phyloP scores from a whole-genome alignment of 2,888 invertebrate species.

The Cerceris rybyensis region DNA sequence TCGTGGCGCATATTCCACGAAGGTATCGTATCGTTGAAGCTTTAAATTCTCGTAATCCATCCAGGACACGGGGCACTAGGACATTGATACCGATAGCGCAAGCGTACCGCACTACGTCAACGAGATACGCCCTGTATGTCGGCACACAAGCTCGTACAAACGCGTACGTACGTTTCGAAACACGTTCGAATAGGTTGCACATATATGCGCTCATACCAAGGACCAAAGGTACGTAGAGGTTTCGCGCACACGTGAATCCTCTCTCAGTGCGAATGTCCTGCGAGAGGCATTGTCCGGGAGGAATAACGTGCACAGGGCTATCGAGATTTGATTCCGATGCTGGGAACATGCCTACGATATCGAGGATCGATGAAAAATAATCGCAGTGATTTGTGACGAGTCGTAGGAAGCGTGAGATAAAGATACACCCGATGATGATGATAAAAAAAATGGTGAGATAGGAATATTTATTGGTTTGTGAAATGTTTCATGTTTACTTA shows the following conservation, averaged over 20 bases:
- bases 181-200: background rate
- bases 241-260: slow-evolving; percentile 50
- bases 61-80: slow-evolving; percentile 53
- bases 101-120: slow-evolving; percentile 66
- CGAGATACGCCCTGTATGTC: slow-evolving; percentile 64
- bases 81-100: slow-evolving; percentile 65
- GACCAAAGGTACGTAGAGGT: slow-evolving; percentile 3
- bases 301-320: slow-evolving; percentile 58
- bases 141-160: slow-evolving; percentile 14
- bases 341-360: slow-evolving; percentile 58
- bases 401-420: slow-evolving; percentile 57
- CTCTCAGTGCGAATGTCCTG: slow-evolving; percentile 49
- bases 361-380: slow-evolving; percentile 65
- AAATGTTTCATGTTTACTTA: background rate
- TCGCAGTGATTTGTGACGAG: slow-evolving; percentile 59
- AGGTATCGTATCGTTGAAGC: slow-evolving; percentile 40
- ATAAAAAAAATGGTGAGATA: slow-evolving; percentile 37
- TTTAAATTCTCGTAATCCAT: slow-evolving; percentile 67
- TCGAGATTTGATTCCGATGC: slow-evolving; percentile 66
- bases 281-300: slow-evolving; percentile 62
- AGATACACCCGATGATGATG: slow-evolving; percentile 58
- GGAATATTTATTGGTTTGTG: background rate
- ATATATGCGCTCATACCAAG: background rate
- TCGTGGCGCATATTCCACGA: slow-evolving; percentile 27
- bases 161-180: background rate